A percentile compares a stretch with the other conserved stretches of the same genome.
Evolutionary conservation across 2,797 vertebrate genomes (phyloP).

Genomic region (Enteromius trimaculatus): DNA sequence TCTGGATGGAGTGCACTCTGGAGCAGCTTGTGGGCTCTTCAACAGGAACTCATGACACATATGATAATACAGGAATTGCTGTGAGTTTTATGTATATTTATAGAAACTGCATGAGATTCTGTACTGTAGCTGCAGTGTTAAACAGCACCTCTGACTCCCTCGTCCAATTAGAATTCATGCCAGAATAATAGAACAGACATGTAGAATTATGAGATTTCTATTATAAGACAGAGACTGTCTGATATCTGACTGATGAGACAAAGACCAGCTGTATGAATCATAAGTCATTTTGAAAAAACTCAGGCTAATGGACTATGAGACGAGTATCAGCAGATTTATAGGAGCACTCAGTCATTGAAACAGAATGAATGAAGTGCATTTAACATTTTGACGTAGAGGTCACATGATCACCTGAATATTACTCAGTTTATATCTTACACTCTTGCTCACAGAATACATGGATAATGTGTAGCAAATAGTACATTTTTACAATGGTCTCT

Average conservation of each 20-base stretch:
- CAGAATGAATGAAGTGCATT: too few relatives aligned
- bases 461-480: neutral
- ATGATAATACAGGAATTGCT: neutral
- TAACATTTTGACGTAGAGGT: neutral
- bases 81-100: neutral
- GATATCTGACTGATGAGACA: conserved; percentile 1
- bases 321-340: neutral
- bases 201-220: conserved; percentile 39
- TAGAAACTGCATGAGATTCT: neutral
- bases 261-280: conserved; percentile 7
- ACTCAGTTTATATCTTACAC: neutral
- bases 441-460: neutral
- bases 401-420: neutral
- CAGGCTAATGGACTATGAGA: neutral
- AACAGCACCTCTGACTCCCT: neutral
- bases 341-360: neutral
- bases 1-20: too few relatives aligned
- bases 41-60: too few relatives aligned
- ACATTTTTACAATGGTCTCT: neutral
- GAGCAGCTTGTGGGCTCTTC: too few relatives aligned
- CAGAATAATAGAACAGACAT: conserved; percentile 13
- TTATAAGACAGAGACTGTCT: conserved; percentile 24
- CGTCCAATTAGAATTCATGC: conserved; percentile 9
- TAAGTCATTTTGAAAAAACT: neutral
- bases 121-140: neutral